Evolutionary conservation across 2,113 vertebrate species (phyloP), one percentile per base, ranked within the genome.

Genomic region (Corythornis vintsioides): DNA sequence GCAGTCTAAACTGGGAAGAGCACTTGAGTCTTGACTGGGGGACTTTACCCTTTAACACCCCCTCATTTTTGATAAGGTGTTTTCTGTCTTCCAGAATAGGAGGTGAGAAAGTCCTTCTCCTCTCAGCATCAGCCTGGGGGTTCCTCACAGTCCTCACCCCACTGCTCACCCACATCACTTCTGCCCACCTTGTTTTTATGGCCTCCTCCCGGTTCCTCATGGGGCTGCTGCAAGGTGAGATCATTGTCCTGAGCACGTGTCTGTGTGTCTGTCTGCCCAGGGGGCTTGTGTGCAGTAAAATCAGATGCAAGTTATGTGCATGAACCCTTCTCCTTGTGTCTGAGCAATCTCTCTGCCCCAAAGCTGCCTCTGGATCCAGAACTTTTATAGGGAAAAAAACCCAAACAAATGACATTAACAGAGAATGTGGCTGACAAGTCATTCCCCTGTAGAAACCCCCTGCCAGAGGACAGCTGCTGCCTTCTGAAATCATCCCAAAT

Each of bases 211-310:
- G 99, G 70, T 98, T 99, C 93, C 98, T 99, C 66, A 99, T 98
- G 95, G 99, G 99, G 35, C 81, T 99, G 71, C 96, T 99, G 80
- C 99, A 99, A 98, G 99, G 99, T 99, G 94, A 98, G 98, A 38
- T 4, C 7, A 13, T 4, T 3, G 3, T 40, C 57, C 76, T 11
- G 42, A 14, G 28, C 1, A 0, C 3, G 0, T 28, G 48, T 28
- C 29, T 0, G 1, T 11, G 13, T 53, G 59, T 65, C 35, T 29
- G 22, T 61, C 79, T 81, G 48, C 10, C 28, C 16, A 3, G 22
- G 31, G 26, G 31, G 8, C 25, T 69, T 20, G 0, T 0, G 2
- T 26, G 45, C 19, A 3, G 42, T 24, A 29, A 56, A 13, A 13
- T 60, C 15, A 21, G 43, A 9, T 65, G 48, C 40, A 42, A 25